These are phyloP conservation scores for Andrena praecox DNA, from an alignment of 2,888 invertebrate genomes.

Conservation along the genomic window DNA sequence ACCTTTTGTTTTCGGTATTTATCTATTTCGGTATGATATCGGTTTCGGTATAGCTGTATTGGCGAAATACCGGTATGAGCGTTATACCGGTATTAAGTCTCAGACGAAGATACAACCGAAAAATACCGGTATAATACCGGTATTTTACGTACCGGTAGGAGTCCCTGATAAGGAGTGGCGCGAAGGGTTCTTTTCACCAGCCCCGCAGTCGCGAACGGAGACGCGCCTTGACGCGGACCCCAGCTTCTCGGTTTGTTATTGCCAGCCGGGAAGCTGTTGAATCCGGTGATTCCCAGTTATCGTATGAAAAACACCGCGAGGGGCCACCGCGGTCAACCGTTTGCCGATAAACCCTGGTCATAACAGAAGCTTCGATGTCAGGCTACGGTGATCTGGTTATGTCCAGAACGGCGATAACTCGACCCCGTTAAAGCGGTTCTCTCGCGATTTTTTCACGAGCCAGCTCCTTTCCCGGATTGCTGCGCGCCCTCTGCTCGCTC, in stretches of 20 bases:
- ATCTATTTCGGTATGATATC: no score
- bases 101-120: no score
- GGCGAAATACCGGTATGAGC: no score
- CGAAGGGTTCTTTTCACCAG: neutral
- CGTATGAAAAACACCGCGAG: slow-evolving; percentile 76
- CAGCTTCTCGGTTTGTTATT: slow-evolving; percentile 36
- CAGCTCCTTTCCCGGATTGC: slow-evolving; percentile 52
- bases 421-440: slow-evolving; percentile 76
- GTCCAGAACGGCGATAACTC: slow-evolving; percentile 78
- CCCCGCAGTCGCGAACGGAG: neutral
- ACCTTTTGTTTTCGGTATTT: no score
- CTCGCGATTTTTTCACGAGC: slow-evolving; percentile 54
- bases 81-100: no score
- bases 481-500: slow-evolving; percentile 6
- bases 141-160: no score
- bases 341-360: slow-evolving; percentile 77
- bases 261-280: slow-evolving; percentile 55
- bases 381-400: slow-evolving; percentile 78
- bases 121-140: no score
- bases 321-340: slow-evolving; percentile 77
- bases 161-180: neutral
- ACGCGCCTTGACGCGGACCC: neutral
- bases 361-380: slow-evolving; percentile 70
- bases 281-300: slow-evolving; percentile 82
- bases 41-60: no score